Evolutionary conservation across 2,797 vertebrate species (phyloP).

Genomic region (Myiothlypis coronata): DNA sequence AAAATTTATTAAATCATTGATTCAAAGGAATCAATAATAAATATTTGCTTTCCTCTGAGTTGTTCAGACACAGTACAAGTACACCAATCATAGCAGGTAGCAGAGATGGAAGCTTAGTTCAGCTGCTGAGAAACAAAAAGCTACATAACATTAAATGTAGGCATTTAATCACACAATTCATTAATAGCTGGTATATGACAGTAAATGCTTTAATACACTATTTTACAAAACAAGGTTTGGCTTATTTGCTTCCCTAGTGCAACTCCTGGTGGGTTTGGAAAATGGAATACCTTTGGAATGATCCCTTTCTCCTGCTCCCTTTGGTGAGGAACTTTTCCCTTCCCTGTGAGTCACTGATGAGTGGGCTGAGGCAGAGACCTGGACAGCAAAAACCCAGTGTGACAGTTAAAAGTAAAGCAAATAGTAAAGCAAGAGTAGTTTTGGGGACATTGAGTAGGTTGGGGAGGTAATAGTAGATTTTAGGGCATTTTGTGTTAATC

Average conservation of each 20-base stretch:
- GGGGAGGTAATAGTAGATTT: too few species aligned
- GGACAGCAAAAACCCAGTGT: not conserved
- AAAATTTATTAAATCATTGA: conserved; percentile 51
- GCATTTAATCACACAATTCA: conserved; percentile 55
- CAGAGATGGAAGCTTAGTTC: conserved; percentile 45
- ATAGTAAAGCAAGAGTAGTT: too few species aligned
- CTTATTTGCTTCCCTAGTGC: conserved; percentile 48
- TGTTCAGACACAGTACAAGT: conserved; percentile 60
- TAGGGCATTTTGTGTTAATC: too few species aligned
- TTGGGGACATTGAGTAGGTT: too few species aligned
- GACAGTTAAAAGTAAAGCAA: too few species aligned
- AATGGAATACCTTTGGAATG: not conserved
- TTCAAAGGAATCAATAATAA: conserved; percentile 72
- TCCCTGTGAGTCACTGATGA: not conserved
- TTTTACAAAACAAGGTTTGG: conserved; percentile 63
- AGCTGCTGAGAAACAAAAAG: conserved; percentile 60
- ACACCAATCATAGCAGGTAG: conserved; percentile 55
- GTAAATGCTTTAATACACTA: conserved; percentile 65
- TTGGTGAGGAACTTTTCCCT: not conserved
- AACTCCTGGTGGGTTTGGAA: not conserved
- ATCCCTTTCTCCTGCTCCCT: not conserved
- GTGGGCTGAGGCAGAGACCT: not conserved
- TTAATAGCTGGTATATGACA: conserved; percentile 60
- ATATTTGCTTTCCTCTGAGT: conserved; percentile 71
- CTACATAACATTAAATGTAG: conserved; percentile 2